Evolutionary conservation across 2,888 invertebrate genomes (phyloP).

Genomic region (Thera britannica): DNA sequence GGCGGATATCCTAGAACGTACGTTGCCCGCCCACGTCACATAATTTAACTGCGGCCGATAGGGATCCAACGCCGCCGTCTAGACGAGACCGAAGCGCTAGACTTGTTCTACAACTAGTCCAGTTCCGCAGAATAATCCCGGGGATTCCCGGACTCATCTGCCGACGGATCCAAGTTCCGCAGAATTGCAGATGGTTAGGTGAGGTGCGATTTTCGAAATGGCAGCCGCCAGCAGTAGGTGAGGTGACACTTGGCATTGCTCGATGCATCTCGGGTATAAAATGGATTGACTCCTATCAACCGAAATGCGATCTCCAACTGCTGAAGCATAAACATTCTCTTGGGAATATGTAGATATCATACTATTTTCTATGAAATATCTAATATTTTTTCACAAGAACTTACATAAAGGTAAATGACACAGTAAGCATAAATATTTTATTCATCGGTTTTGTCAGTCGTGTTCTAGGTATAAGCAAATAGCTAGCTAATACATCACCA

Average conservation of each 20-base stretch:
- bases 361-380: not conserved
- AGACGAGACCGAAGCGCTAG: constrained; percentile 75
- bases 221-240: constrained; percentile 50
- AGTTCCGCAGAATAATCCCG: constrained; percentile 45
- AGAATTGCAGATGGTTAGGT: constrained; percentile 57
- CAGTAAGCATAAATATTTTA: too few species aligned
- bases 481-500: not conserved
- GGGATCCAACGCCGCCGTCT: constrained; percentile 75
- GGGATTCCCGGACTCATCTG: constrained; percentile 58
- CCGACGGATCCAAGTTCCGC: constrained; percentile 62
- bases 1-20: constrained; percentile 60
- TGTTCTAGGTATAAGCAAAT: not conserved
- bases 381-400: not conserved
- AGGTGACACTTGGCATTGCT: constrained; percentile 43
- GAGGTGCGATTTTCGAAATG: constrained; percentile 65
- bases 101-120: constrained; percentile 69
- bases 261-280: constrained; percentile 58
- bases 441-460: too few species aligned
- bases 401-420: too few species aligned
- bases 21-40: constrained; percentile 66
- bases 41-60: constrained; percentile 79
- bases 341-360: constrained; percentile 17
- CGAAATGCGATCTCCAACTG: constrained; percentile 52
- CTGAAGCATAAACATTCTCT: constrained; percentile 43
- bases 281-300: constrained; percentile 59